Percentiles rank a stretch among this genome's conserved stretches.
These are phyloP conservation scores for Troilus luridus DNA, from an alignment of 2,888 invertebrate genomes.

Conservation along the genomic window DNA sequence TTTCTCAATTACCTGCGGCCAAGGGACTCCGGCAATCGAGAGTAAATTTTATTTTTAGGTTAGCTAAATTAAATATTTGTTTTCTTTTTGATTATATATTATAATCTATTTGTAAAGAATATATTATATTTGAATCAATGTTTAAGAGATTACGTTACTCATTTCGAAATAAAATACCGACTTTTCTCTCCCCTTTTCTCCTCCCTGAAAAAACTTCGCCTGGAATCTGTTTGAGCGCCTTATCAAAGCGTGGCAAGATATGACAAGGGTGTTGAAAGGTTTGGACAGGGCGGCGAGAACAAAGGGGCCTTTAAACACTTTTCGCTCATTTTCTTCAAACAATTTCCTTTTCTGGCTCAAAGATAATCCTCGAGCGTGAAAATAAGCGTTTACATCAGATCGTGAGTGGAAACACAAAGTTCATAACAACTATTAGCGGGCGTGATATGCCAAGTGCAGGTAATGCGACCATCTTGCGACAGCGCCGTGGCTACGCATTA, in stretches of 20 bases:
- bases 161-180: too few species aligned
- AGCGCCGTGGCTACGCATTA: neutral
- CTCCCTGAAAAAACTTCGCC: too few species aligned
- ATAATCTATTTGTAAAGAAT: too few species aligned
- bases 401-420: slow-evolving; percentile 11
- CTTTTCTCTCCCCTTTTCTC: too few species aligned
- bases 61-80: too few species aligned
- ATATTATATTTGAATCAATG: too few species aligned
- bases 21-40: too few species aligned
- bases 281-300: neutral
- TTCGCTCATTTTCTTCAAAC: slow-evolving; percentile 7
- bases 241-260: neutral
- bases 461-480: neutral
- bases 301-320: neutral
- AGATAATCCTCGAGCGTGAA: slow-evolving; percentile 8
- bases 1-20: too few species aligned
- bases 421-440: neutral
- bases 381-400: neutral
- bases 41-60: too few species aligned
- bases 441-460: neutral
- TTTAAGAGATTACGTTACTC: too few species aligned
- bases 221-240: neutral
- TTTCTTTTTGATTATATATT: too few species aligned
- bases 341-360: neutral
- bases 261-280: too few species aligned